A percentile compares a stretch with the other conserved stretches of the same genome.
These are phyloP conservation scores for Rhodinocichla rosea DNA, from an alignment of 2,113 vertebrate species.

Conservation along the genomic window DNA sequence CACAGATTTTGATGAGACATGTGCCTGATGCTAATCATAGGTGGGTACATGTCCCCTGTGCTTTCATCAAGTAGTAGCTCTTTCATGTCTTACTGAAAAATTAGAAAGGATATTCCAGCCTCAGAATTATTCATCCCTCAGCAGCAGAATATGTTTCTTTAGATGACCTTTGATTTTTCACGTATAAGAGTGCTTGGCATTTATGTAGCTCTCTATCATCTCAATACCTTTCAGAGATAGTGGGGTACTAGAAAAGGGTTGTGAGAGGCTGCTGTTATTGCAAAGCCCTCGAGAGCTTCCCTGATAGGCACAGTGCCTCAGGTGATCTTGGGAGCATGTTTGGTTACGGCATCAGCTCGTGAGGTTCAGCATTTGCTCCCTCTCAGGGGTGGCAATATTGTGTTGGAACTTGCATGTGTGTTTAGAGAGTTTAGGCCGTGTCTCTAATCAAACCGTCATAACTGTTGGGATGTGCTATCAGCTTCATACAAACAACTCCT, in stretches of 20 bases:
- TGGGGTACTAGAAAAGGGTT: not conserved
- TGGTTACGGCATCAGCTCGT: not conserved
- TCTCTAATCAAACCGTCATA: not conserved
- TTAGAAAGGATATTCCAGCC: not conserved
- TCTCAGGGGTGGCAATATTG: not conserved
- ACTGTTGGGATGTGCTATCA: not conserved
- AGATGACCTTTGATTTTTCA: conserved; percentile 39
- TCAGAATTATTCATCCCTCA: not conserved
- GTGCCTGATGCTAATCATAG: not conserved
- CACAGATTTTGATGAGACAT: not conserved
- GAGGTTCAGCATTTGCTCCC: not conserved
- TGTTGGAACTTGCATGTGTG: not conserved
- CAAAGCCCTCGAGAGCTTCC: not conserved
- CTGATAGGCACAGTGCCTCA: not conserved
- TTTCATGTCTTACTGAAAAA: not conserved
- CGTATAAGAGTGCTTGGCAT: not conserved
- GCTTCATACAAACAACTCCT: not conserved
- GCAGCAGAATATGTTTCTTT: not conserved
- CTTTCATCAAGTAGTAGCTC: not conserved
- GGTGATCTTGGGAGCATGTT: not conserved
- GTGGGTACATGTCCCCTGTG: not conserved
- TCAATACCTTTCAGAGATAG: not conserved
- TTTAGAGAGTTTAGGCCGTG: not conserved
- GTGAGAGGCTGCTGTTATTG: not conserved
- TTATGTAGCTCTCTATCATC: not conserved